Base-by-base conservation (phyloP, 2,888 invertebrate species). In the Pristionchus entomophagus region DNA sequence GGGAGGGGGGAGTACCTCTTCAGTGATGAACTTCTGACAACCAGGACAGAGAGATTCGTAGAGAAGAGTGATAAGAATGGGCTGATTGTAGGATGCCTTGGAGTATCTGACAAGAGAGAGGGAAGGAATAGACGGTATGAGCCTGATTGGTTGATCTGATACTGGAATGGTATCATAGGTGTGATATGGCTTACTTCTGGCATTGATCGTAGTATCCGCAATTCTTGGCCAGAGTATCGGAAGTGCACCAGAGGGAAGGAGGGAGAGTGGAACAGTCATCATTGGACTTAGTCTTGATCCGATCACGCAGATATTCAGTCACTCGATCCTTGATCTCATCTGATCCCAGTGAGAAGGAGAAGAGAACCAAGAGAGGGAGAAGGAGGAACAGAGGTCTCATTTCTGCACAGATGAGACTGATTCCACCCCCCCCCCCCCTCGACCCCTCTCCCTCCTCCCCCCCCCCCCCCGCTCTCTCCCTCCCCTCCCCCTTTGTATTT, bases 31-130 rank as follows among this genome's bases (percentile, higher is more conserved):
- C 73, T 88, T 86, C 85, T 92, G 92, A 78, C 92, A 92, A 41
- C 89, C 92, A 26, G 91, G 91, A 53, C 92, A 92, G n/a, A 91
- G 86, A 2, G 89, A 88, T 85, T 89, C 90, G 51, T 90, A 88
- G 56, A 91, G 85, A 22, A 91, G 87, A 19, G 91, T 91, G 51
- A 91, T 86, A 78, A 89, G 88, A 73, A 91, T 86, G 35, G 88
- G 89, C 86, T 91, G 81, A 49, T 91, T 89, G 49, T 84, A 59
- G 12, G 88, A 88, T 8, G 88, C 87, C 0, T 86, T 41, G 14
- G 80, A 78, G 84, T 89, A 90, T 77, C 89, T 89, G 85, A 19
- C 51, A 45, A 51, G 32, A 26, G 29, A 83, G 26, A 29, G 26
- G 29, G 51, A 41, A 26, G 35, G 49, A 53, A 12, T 2, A 56